Base-by-base conservation (phyloP, 2,888 invertebrate species). In the Sminthurides aquaticus region DNA sequence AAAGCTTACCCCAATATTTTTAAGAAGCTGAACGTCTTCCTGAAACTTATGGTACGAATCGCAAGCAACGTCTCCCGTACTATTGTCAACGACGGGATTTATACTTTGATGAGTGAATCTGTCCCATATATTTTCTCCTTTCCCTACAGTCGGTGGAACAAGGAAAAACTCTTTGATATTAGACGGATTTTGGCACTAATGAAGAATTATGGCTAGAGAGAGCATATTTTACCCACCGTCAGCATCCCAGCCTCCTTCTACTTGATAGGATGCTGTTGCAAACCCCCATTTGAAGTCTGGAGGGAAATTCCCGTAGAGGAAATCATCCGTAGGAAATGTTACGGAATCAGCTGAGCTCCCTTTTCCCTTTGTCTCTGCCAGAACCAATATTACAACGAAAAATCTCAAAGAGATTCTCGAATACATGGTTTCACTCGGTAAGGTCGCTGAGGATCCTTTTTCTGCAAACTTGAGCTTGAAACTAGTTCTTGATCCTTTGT, bases 61-160 rank as follows among this genome's bases (percentile, higher is more conserved):
- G 68, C 80, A 80, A 0, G 80, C 79, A 3, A 79, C 73, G 57
- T 80, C 78, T 0, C 79, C 80, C 2, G 77, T 78, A n/a, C 77
- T 77, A 1, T 76, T 75, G 56, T 79, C 76, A 8, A 73, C 69
- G 2, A 80, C 76, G 8, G 76, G 73, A 1, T 78, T 78, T 0
- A 75, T 74, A 28, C 20, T 54, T n/a, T 73, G 71, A 34, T 76
- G 75, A 8, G 78, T 74, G 68, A 78, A 80, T 2, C 74, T 76
- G 74, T 81, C 81, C 82, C 80, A 80, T 25, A 85, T 82, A 76
- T 82, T 87, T 75, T 82, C 82, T 0, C 84, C 80, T 79, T 85
- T 86, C 20, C 84, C 87, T 86, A 25, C 18, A 22, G 3, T 3
- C 5, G 28, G 28, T 5, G 20, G 24, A 54, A 22, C 24, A 54